A percentile compares a stretch with the other conserved stretches of the same genome.
phyloP scores from a whole-genome alignment of 1,140 invertebrate species.

The Cryptotermes secundus region DNA sequence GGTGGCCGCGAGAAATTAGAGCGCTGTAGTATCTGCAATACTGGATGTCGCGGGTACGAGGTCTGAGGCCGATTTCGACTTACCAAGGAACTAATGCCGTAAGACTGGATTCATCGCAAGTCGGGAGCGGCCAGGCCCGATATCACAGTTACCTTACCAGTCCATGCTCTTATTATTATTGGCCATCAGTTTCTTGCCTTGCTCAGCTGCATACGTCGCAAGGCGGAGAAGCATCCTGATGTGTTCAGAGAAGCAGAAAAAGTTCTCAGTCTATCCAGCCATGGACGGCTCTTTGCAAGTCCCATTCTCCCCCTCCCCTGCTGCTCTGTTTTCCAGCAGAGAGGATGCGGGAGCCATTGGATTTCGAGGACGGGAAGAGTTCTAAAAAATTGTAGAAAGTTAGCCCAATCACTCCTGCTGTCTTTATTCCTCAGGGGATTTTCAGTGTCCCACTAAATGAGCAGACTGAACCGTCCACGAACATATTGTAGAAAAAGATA shows the following conservation, averaged over 20 bases:
- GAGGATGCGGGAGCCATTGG: not conserved
- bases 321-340: not conserved
- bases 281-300: not conserved
- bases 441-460: not conserved
- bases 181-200: too few species aligned
- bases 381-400: constrained; percentile 3
- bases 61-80: too few species aligned
- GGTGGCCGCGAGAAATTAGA: too few species aligned
- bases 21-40: too few species aligned
- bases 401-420: not conserved
- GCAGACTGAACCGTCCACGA: not conserved
- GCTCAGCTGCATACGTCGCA: too few species aligned
- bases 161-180: too few species aligned
- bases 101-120: too few species aligned
- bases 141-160: too few species aligned
- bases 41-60: too few species aligned
- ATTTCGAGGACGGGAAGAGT: not conserved
- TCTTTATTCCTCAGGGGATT: constrained; percentile 1
- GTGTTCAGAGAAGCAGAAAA: not conserved
- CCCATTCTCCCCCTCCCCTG: not conserved
- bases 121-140: too few species aligned
- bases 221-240: too few species aligned
- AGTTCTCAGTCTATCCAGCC: not conserved
- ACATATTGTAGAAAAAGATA: not conserved
- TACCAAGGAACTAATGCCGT: too few species aligned